These are phyloP conservation scores for Enteromius viviparus DNA, from an alignment of 2,797 vertebrate genomes.

Conservation along the genomic window DNA sequence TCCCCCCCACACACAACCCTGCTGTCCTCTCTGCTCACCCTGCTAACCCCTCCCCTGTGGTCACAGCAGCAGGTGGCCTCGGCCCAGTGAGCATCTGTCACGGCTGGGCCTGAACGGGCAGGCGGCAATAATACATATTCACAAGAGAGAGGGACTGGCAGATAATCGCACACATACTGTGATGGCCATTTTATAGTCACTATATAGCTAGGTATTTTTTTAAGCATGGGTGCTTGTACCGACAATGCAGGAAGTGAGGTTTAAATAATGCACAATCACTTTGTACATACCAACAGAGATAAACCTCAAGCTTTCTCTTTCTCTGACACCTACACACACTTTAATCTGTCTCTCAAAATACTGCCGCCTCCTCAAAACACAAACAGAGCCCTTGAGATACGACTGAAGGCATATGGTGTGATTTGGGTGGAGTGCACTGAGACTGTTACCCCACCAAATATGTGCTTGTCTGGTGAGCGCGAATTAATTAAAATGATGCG, in stretches of 20 bases:
- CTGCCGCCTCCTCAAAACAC: slow-evolving; percentile 29
- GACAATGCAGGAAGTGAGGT: background rate
- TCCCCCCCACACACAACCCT: background rate
- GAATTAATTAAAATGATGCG: slow-evolving; percentile 47
- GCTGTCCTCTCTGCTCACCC: slow-evolving; percentile 22
- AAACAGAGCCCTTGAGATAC: slow-evolving; percentile 33
- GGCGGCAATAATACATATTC: slow-evolving; percentile 56
- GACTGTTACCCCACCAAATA: slow-evolving; percentile 34
- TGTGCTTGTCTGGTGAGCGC: slow-evolving; percentile 22
- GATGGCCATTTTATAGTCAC: slow-evolving; percentile 10
- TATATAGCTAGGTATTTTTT: background rate
- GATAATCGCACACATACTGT: slow-evolving; percentile 47
- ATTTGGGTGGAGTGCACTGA: slow-evolving; percentile 39
- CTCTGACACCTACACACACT: slow-evolving; percentile 46
- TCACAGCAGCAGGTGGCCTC: slow-evolving; percentile 69
- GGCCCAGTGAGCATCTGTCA: slow-evolving; percentile 67
- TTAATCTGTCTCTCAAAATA: slow-evolving; percentile 41
- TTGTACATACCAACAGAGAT: slow-evolving; percentile 7
- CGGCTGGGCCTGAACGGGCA: slow-evolving; percentile 48
- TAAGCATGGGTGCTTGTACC: background rate
- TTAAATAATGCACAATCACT: slow-evolving; percentile 31
- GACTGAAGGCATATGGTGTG: slow-evolving; percentile 53
- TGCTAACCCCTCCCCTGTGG: slow-evolving; percentile 40
- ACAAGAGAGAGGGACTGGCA: slow-evolving; percentile 42
- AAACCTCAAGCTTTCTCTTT: slow-evolving; percentile 51